These are phyloP conservation scores for Leucophora obtusa DNA, from an alignment of 2,888 invertebrate species.

Conservation along the genomic window DNA sequence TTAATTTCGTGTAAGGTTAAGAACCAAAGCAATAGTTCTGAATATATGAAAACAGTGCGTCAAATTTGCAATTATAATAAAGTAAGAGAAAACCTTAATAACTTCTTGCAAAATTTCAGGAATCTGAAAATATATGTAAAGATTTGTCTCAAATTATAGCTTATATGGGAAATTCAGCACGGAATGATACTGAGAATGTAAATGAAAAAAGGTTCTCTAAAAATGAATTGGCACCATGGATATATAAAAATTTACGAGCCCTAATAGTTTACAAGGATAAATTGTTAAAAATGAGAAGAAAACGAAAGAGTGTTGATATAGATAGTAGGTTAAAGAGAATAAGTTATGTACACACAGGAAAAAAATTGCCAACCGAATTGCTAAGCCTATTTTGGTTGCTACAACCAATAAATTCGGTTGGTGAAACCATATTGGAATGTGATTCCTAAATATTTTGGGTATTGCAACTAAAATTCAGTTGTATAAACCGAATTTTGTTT, in stretches of 20 bases:
- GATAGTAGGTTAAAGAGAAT: slow-evolving; percentile 6
- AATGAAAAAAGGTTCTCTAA: slow-evolving; percentile 1
- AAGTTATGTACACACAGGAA: no score
- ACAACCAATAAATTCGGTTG: no score
- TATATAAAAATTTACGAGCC: slow-evolving; percentile 19
- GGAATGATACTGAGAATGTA: background rate
- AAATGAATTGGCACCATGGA: slow-evolving; percentile 12
- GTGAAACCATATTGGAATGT: no score
- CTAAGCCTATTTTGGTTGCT: no score
- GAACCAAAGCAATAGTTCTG: background rate
- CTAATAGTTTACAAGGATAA: background rate
- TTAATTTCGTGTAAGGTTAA: slow-evolving; percentile 17
- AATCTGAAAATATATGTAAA: background rate
- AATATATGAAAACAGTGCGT: background rate
- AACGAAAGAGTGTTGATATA: slow-evolving; percentile 1
- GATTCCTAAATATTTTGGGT: no score
- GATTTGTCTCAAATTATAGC: no score
- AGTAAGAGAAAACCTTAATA: background rate
- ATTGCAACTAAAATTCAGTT: no score
- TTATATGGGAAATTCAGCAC: background rate
- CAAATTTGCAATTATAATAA: background rate
- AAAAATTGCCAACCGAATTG: no score
- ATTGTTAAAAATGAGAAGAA: slow-evolving; percentile 12
- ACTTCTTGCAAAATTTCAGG: background rate
- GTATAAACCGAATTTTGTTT: no score